Percentiles rank a stretch among this genome's conserved stretches.
These are phyloP conservation scores for Dasypolia templi DNA, from an alignment of 2,888 invertebrate species.

Conservation along the genomic window DNA sequence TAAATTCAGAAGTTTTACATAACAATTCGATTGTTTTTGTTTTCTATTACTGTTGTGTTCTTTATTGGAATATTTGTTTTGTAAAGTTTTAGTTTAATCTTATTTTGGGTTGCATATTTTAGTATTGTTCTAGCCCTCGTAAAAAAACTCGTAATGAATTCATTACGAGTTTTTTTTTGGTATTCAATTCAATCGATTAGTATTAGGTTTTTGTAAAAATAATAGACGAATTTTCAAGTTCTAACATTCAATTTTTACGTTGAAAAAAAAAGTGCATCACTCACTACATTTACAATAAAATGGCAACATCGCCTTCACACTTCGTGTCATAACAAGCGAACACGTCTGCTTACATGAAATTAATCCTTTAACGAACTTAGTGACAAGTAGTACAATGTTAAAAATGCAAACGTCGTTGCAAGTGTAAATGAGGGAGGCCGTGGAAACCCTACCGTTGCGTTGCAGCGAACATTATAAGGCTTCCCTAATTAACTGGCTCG, in stretches of 20 bases:
- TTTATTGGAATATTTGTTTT: conserved; percentile 43
- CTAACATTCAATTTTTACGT: neutral
- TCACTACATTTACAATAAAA: conserved; percentile 8
- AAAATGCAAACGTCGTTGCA: conserved; percentile 82
- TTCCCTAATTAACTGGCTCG: conserved; percentile 87
- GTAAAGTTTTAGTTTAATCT: conserved; percentile 19
- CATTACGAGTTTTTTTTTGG: no score
- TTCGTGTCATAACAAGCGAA: conserved; percentile 61
- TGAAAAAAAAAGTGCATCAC: conserved; percentile 5
- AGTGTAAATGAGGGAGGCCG: conserved; percentile 87
- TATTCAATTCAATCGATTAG: neutral
- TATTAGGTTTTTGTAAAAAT: no score
- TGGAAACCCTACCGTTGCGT: conserved; percentile 84
- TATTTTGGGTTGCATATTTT: conserved; percentile 27
- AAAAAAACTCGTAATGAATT: no score
- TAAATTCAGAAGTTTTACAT: conserved; percentile 48
- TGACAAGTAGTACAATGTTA: conserved; percentile 67
- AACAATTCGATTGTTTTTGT: conserved; percentile 32
- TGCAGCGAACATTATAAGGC: conserved; percentile 80
- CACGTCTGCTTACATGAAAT: conserved; percentile 68
- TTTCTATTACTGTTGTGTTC: conserved; percentile 34
- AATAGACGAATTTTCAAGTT: no score
- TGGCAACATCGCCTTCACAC: conserved; percentile 7
- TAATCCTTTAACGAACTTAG: conserved; percentile 71
- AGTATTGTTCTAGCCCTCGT: neutral